Conservation (phyloP, 2,888 invertebrate genomes). For the Chironomus riparius region DNA sequence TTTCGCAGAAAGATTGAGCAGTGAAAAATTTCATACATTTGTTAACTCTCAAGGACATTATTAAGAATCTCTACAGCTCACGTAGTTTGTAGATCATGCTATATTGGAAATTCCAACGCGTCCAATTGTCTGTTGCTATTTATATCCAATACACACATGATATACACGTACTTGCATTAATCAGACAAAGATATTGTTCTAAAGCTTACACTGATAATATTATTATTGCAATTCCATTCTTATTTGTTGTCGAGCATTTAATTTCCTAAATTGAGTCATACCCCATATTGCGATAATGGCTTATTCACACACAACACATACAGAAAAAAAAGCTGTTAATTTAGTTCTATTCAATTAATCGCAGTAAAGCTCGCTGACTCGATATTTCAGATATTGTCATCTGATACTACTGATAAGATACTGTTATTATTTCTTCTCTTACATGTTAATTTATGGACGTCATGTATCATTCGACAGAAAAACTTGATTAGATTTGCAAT, state of each 20-base stretch:
- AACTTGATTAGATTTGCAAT: background rate
- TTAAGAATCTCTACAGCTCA: too few species aligned
- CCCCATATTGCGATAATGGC: background rate
- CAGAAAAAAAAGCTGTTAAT: background rate
- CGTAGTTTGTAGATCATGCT: too few species aligned
- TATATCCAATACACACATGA: background rate
- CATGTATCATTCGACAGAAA: background rate
- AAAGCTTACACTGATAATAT: background rate
- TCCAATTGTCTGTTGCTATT: background rate
- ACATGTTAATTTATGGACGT: background rate
- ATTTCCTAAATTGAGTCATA: background rate
- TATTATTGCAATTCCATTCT: background rate
- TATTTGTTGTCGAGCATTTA: background rate
- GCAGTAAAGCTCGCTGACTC: too few species aligned
- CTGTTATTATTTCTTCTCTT: background rate
- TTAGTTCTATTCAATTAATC: background rate
- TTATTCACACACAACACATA: background rate
- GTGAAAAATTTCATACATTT: too few species aligned
- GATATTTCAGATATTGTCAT: background rate
- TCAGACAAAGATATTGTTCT: background rate
- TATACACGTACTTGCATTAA: background rate
- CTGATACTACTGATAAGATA: background rate
- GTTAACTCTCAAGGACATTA: too few species aligned
- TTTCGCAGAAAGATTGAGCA: too few species aligned
- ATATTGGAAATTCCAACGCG: background rate